Evolutionary conservation across 1,140 invertebrate genomes (phyloP).

Genomic region (Anastatus disparis): DNA sequence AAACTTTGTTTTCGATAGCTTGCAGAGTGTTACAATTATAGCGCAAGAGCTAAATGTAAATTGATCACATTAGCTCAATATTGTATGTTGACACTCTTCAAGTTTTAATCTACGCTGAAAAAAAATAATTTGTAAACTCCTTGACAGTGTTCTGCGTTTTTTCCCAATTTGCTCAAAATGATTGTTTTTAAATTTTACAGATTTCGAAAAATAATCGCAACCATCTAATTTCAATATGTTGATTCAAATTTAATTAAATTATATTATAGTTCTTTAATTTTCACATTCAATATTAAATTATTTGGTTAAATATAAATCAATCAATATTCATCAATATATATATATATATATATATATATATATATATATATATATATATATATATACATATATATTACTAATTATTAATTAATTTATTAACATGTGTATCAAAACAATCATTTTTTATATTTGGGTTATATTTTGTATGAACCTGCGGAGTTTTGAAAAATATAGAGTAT

Average conservation of each 20-base stretch:
- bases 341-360: too few relatives aligned
- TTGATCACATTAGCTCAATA: background rate
- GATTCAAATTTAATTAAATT: too few relatives aligned
- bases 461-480: slow-evolving; percentile 18
- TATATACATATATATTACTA: too few relatives aligned
- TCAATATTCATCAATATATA: too few relatives aligned
- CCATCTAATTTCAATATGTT: too few relatives aligned
- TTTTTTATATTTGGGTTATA: background rate
- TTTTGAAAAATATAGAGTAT: slow-evolving; percentile 6
- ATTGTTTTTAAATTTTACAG: slow-evolving; percentile 1
- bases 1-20: slow-evolving; percentile 4
- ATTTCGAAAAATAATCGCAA: too few relatives aligned
- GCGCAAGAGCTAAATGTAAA: background rate
- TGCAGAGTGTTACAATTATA: slow-evolving; percentile 16
- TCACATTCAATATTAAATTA: too few relatives aligned
- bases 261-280: too few relatives aligned
- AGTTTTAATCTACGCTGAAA: slow-evolving; percentile 8
- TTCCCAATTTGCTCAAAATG: background rate
- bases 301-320: too few relatives aligned
- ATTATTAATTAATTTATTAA: too few relatives aligned
- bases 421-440: slow-evolving; percentile 13
- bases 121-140: background rate
- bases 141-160: background rate
- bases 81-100: slow-evolving; percentile 33
- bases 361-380: too few relatives aligned